phyloP scores from a whole-genome alignment of 2,888 invertebrate genomes.

The Phengaris arion region DNA sequence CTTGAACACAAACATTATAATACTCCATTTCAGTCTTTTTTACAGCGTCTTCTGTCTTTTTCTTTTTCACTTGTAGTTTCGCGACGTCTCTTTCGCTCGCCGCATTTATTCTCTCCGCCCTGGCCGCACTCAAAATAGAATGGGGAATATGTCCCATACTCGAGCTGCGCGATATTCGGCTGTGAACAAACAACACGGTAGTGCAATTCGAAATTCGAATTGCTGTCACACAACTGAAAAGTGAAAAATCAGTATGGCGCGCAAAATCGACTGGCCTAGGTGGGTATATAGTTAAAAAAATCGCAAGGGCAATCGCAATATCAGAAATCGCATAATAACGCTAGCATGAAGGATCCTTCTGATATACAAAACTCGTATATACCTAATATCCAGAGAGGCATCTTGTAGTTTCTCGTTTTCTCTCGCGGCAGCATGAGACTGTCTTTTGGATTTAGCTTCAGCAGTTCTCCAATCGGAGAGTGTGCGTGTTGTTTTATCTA shows the following conservation, averaged over 20 bases:
- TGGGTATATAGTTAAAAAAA: neutral
- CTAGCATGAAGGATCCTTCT: slow-evolving; percentile 63
- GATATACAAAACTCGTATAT: slow-evolving; percentile 28
- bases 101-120: slow-evolving; percentile 59
- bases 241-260: neutral
- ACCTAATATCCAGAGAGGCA: slow-evolving; percentile 75
- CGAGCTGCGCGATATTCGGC: slow-evolving; percentile 75
- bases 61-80: slow-evolving; percentile 91
- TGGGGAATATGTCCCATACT: slow-evolving; percentile 80
- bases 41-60: slow-evolving; percentile 93
- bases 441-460: slow-evolving; percentile 93
- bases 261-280: slow-evolving; percentile 3
- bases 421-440: slow-evolving; percentile 90
- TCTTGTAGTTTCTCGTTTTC: slow-evolving; percentile 96
- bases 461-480: slow-evolving; percentile 91
- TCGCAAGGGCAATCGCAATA: slow-evolving; percentile 52
- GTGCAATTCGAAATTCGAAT: slow-evolving; percentile 20
- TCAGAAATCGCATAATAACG: slow-evolving; percentile 37
- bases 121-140: slow-evolving; percentile 68
- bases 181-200: slow-evolving; percentile 47
- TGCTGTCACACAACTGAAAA: slow-evolving; percentile 24
- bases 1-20: slow-evolving; percentile 93
- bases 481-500: slow-evolving; percentile 90
- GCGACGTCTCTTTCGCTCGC: slow-evolving; percentile 82
- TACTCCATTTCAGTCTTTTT: slow-evolving; percentile 96